Percentiles rank a stretch among this genome's conserved stretches.
phyloP scores from a whole-genome alignment of 2,888 invertebrate genomes.

The Torymus aiolomorphi region DNA sequence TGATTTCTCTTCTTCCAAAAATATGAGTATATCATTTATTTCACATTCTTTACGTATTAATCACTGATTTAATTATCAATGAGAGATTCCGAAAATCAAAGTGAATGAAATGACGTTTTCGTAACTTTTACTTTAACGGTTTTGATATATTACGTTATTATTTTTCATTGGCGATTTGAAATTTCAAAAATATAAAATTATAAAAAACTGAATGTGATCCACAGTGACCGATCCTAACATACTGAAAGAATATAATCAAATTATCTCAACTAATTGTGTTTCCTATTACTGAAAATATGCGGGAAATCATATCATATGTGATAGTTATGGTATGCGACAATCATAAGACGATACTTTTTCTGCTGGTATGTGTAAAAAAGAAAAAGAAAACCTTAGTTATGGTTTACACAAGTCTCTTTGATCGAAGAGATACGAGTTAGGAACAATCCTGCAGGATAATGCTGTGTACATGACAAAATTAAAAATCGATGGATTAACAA shows the following conservation, averaged over 20 bases:
- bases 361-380: slow-evolving; percentile 11
- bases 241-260: too few relatives aligned
- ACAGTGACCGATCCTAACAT: too few relatives aligned
- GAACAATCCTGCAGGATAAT: slow-evolving; percentile 49
- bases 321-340: slow-evolving; percentile 10
- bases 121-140: too few relatives aligned
- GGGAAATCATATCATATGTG: slow-evolving; percentile 21
- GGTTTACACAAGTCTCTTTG: slow-evolving; percentile 33
- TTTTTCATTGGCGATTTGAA: too few relatives aligned
- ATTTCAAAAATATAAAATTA: too few relatives aligned
- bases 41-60: too few relatives aligned
- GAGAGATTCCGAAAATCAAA: too few relatives aligned
- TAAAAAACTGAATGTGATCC: neutral
- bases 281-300: neutral
- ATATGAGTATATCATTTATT: too few relatives aligned
- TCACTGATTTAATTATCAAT: too few relatives aligned
- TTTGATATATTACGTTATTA: too few relatives aligned
- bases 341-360: slow-evolving; percentile 23
- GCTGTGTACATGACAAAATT: neutral
- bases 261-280: slow-evolving; percentile 12
- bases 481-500: neutral
- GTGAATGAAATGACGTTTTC: too few relatives aligned
- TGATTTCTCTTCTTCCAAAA: too few relatives aligned
- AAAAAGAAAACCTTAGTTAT: slow-evolving; percentile 15
- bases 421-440: slow-evolving; percentile 40